Percentiles rank a stretch among this genome's conserved stretches.
phyloP scores from a whole-genome alignment of 2,113 vertebrate genomes.

The Silurus meridionalis region DNA sequence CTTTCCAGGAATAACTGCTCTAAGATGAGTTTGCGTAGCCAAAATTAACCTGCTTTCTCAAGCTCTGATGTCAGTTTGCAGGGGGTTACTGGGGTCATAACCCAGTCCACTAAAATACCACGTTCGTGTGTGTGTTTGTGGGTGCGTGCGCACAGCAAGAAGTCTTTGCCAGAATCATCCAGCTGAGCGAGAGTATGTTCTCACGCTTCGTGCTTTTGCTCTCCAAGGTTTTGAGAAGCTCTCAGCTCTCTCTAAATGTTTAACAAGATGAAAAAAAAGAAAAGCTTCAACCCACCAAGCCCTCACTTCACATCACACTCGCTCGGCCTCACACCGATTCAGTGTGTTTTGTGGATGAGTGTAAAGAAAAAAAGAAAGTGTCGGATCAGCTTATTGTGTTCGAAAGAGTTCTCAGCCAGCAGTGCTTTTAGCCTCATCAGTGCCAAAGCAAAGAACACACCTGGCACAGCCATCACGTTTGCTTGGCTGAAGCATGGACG shows the following conservation, averaged over 20 bases:
- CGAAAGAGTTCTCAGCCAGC: slow-evolving; percentile 24
- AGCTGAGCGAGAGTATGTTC: slow-evolving; percentile 18
- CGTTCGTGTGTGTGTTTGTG: background rate
- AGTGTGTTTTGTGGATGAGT: slow-evolving; percentile 37
- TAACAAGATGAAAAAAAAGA: slow-evolving; percentile 36
- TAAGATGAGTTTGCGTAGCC: slow-evolving; percentile 47
- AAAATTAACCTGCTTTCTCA: slow-evolving; percentile 38
- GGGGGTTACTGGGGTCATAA: slow-evolving; percentile 10
- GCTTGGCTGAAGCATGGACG: background rate
- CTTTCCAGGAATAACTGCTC: slow-evolving; percentile 71
- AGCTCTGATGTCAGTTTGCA: slow-evolving; percentile 36
- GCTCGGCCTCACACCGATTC: background rate
- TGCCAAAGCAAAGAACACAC: slow-evolving; percentile 45
- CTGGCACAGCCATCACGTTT: slow-evolving; percentile 20
- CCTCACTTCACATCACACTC: slow-evolving; percentile 21
- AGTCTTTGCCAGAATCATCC: background rate
- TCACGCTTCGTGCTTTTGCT: slow-evolving; percentile 19
- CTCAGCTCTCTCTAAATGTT: slow-evolving; percentile 33
- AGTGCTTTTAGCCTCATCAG: background rate
- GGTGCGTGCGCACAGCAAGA: background rate
- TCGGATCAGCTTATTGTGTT: slow-evolving; percentile 7
- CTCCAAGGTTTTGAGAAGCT: slow-evolving; percentile 21
- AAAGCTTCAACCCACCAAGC: slow-evolving; percentile 24
- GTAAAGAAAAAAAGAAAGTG: slow-evolving; percentile 13
- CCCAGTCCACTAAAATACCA: slow-evolving; percentile 10